phyloP scores from a whole-genome alignment of 2,113 vertebrate species.

The Cyanocitta stelleri region DNA sequence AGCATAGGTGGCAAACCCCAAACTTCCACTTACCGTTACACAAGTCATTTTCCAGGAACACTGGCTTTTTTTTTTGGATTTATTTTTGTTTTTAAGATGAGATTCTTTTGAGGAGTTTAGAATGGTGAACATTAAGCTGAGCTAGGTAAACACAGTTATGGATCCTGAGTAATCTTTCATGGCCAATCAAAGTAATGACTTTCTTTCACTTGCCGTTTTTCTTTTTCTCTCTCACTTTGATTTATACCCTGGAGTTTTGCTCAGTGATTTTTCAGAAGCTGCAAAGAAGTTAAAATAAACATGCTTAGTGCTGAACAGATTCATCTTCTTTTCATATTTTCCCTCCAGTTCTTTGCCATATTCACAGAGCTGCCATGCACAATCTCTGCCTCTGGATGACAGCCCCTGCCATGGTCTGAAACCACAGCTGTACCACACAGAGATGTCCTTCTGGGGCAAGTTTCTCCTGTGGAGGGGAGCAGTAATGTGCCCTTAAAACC shows the following conservation, averaged over 20 bases:
- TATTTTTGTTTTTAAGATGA: not conserved
- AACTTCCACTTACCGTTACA: not conserved
- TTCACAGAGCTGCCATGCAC: not conserved
- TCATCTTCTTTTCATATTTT: slow-evolving; percentile 42
- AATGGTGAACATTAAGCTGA: not conserved
- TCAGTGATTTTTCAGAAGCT: slow-evolving; percentile 51
- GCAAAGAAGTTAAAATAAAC: slow-evolving; percentile 55
- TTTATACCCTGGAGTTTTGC: slow-evolving; percentile 53
- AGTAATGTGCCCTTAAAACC: not conserved
- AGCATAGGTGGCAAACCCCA: not conserved
- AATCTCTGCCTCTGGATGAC: not conserved
- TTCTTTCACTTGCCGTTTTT: slow-evolving; percentile 1
- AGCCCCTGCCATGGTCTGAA: not conserved
- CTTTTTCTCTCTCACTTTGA: slow-evolving; percentile 45
- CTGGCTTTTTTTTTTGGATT: not conserved
- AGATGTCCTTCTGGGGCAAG: not conserved
- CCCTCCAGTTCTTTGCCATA: not conserved
- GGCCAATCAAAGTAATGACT: slow-evolving; percentile 52
- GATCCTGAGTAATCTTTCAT: slow-evolving; percentile 30
- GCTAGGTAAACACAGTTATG: slow-evolving; percentile 28
- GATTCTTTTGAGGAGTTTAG: not conserved
- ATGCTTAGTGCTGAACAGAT: slow-evolving; percentile 20
- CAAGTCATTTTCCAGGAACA: not conserved
- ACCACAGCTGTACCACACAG: not conserved
- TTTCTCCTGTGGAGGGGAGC: not conserved